Evolutionary conservation across 2,888 invertebrate species (phyloP), one percentile per base, ranked within the genome.

Genomic region (Drosophila gaucha): DNA sequence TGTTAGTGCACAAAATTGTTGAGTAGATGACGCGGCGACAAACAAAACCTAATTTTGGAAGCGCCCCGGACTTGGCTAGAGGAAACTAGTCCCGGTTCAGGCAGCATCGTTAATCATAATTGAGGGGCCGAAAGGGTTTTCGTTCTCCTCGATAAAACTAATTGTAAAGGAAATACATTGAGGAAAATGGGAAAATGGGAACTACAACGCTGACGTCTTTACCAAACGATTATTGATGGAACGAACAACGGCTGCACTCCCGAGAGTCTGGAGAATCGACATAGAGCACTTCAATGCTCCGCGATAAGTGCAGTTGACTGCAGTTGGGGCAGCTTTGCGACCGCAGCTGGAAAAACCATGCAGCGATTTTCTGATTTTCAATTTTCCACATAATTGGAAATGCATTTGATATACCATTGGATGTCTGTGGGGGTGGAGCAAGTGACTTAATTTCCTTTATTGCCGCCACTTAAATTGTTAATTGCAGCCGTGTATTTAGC

Each of bases 41-140:
- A 71, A 69, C 65, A 71, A 24, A 60, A 57, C 67, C 79, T 80
- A 78, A 82, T 80, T 82, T 74, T 67, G 64, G 80, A 75, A 58
- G 60, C 74, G 79, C 60, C 66, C 54, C 30, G 30, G n/a, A 44
- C 5, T 8, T 28, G 24, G 30, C 14, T 41, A 8, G 35, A 10
- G 14, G 18, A 30, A 47, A 39, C 18, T n/a, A 14, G 33, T 16
- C 26, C 24, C n/a, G 22, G 14, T 14, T 28, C 35, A 35, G 26
- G 22, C 56, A 22, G 68, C 73, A 67, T 82, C 80, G 84, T 82
- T 80, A 80, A 82, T 82, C 84, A 82, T 79, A 74, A 80, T 79
- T 80, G 72, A 77, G 67, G 52, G 49, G 49, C 56, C 49, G 50
- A 80, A 77, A 76, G 67, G 78, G 80, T 67, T 74, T 59, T 10